Conservation (phyloP, 2,797 vertebrate species). For the Enteromius viviparus region DNA sequence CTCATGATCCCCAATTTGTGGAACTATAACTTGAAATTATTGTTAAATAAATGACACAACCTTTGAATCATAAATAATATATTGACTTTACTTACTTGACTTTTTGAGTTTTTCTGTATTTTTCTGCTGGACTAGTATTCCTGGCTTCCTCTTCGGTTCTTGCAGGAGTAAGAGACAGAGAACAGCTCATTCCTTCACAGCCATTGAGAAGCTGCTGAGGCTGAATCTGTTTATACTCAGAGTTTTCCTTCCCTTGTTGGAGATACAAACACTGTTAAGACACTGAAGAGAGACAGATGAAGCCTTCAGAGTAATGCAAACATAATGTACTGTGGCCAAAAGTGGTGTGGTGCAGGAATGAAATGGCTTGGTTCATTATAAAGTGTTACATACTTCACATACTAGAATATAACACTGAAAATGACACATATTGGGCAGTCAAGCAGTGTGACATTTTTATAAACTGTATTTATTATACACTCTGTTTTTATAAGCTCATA, state of each 20-base stretch:
- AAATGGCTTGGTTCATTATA: not conserved
- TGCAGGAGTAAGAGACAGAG: not conserved
- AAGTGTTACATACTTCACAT: not conserved
- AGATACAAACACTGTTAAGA: not conserved
- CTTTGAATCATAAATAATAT: not conserved
- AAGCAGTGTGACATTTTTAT: not conserved
- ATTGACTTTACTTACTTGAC: not conserved
- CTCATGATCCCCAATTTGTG: not conserved
- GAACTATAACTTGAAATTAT: not conserved
- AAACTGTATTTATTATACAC: not conserved
- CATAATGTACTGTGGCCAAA: not conserved
- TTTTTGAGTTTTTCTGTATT: not conserved
- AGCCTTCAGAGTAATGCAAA: not conserved
- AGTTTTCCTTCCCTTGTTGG: not conserved
- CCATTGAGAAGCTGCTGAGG: constrained; percentile 31
- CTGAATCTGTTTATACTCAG: constrained; percentile 69
- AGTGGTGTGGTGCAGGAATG: not conserved
- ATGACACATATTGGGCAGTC: not conserved
- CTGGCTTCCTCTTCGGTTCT: not conserved
- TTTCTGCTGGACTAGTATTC: not conserved
- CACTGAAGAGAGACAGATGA: constrained; percentile 3
- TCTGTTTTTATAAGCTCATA: not conserved
- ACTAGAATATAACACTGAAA: not conserved
- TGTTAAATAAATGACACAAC: not conserved
- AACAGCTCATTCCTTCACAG: constrained; percentile 66